Percentiles rank a stretch among this genome's conserved stretches.
These are phyloP conservation scores for Trisateles emortualis DNA, from an alignment of 2,888 invertebrate species.

Conservation along the genomic window DNA sequence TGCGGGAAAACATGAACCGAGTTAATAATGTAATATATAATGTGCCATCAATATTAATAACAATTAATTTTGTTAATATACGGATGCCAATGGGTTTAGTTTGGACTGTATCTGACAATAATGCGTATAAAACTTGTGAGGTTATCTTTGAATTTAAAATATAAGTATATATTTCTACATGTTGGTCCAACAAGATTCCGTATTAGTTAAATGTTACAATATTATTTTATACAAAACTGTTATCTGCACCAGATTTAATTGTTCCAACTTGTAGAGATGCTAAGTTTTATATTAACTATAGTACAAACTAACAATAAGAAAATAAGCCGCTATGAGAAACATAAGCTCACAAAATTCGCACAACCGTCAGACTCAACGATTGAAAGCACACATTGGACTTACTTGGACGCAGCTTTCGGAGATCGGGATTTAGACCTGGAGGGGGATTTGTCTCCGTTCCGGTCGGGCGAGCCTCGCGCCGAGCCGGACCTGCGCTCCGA, in stretches of 20 bases:
- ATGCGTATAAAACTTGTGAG: constrained; percentile 53
- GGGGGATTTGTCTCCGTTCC: constrained; percentile 63
- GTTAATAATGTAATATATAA: constrained; percentile 59
- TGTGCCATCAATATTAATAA: constrained; percentile 74
- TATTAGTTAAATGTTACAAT: neutral
- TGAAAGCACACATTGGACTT: constrained; percentile 71
- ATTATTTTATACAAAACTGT: neutral
- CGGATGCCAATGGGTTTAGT: constrained; percentile 56
- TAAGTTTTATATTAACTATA: too few species aligned
- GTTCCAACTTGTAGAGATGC: too few species aligned
- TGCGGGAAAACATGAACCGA: constrained; percentile 72
- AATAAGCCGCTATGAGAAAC: constrained; percentile 39
- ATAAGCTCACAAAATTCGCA: constrained; percentile 56
- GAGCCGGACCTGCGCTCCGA: constrained; percentile 52
- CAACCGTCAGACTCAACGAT: constrained; percentile 59
- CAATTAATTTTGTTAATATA: constrained; percentile 57
- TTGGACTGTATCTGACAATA: constrained; percentile 59
- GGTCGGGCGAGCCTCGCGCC: constrained; percentile 49
- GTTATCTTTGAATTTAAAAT: constrained; percentile 49
- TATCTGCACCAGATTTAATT: neutral
- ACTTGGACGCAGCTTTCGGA: constrained; percentile 73
- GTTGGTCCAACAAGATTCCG: neutral
- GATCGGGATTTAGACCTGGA: constrained; percentile 83
- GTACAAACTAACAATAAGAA: neutral
- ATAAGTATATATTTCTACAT: neutral